These are phyloP conservation scores for Siniperca chuatsi DNA, from an alignment of 2,113 vertebrate species.

Conservation along the genomic window DNA sequence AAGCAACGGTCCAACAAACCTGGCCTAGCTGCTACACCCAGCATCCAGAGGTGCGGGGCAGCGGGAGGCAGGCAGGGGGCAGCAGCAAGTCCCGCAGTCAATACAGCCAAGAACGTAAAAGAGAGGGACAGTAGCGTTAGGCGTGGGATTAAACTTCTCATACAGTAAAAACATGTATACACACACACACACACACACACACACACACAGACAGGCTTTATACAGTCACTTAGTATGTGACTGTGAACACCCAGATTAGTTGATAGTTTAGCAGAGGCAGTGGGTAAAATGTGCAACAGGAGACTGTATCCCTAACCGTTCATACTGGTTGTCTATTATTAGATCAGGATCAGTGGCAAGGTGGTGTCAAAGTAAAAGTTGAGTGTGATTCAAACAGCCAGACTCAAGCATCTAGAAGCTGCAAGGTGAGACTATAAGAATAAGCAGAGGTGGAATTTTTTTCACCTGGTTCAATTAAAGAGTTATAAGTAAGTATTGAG, in stretches of 20 bases:
- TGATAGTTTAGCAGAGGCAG: neutral
- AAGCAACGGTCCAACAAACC: constrained; percentile 82
- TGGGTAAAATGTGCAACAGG: constrained; percentile 20
- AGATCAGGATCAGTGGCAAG: constrained; percentile 4
- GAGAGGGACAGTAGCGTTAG: constrained; percentile 83
- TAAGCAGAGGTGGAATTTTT: neutral
- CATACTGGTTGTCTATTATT: constrained; percentile 1
- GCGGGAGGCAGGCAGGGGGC: constrained; percentile 68
- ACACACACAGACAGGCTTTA: constrained; percentile 4
- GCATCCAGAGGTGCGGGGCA: constrained; percentile 77
- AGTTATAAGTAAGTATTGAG: neutral
- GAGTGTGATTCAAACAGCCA: constrained; percentile 6
- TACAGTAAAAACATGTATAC: constrained; percentile 17
- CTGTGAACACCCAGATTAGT: constrained; percentile 9
- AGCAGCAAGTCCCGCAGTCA: constrained; percentile 76
- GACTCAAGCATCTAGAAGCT: constrained; percentile 29
- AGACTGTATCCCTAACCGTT: neutral
- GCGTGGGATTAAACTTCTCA: constrained; percentile 50
- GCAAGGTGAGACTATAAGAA: neutral
- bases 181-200: constrained; percentile 6
- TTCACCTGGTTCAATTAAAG: neutral
- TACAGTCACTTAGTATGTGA: neutral
- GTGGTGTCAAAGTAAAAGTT: constrained; percentile 7
- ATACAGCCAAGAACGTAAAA: constrained; percentile 64
- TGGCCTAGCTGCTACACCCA: constrained; percentile 85